Evolutionary conservation across 2,797 vertebrate species (phyloP).

Genomic region (Mus spretus): DNA sequence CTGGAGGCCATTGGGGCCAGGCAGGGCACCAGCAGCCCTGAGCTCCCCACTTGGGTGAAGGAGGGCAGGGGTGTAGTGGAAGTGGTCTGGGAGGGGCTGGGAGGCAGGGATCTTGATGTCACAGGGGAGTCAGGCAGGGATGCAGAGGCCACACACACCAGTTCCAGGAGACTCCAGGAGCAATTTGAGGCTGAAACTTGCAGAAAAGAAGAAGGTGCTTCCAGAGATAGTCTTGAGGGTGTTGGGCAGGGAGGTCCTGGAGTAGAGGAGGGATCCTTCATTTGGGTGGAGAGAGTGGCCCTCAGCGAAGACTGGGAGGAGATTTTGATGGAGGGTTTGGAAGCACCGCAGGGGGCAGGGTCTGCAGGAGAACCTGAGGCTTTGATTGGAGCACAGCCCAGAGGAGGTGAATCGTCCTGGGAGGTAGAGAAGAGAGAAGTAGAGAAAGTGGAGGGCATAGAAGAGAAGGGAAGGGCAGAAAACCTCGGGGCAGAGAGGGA

Average conservation of each 20-base stretch:
- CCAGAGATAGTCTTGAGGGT: constrained; percentile 43
- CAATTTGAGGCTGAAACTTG: not conserved
- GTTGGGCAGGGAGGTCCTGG: not conserved
- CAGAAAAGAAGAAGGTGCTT: not conserved
- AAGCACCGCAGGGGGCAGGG: not conserved
- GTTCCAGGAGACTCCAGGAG: not conserved
- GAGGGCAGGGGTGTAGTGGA: constrained; percentile 57
- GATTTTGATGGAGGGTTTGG: constrained; percentile 77
- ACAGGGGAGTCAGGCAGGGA: accelerated
- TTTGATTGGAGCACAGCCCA: constrained; percentile 67
- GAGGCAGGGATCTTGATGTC: not conserved
- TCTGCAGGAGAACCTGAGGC: constrained; percentile 65
- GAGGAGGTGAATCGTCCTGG: constrained; percentile 71
- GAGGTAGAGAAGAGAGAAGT: not conserved
- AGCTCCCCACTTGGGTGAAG: constrained; percentile 73
- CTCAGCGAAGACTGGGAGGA: constrained; percentile 85
- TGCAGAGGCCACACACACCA: accelerated
- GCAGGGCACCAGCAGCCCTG: not conserved
- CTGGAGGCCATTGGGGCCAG: constrained; percentile 65
- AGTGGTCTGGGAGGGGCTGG: constrained; percentile 81
- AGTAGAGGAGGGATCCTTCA: constrained; percentile 77
- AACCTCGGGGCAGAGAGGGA: not conserved
- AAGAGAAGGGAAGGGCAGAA: not conserved
- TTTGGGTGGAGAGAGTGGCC: constrained; percentile 83
- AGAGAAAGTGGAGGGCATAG: accelerated